phyloP scores from a whole-genome alignment of 2,113 vertebrate species.

The Leucoraja erinaceus region DNA sequence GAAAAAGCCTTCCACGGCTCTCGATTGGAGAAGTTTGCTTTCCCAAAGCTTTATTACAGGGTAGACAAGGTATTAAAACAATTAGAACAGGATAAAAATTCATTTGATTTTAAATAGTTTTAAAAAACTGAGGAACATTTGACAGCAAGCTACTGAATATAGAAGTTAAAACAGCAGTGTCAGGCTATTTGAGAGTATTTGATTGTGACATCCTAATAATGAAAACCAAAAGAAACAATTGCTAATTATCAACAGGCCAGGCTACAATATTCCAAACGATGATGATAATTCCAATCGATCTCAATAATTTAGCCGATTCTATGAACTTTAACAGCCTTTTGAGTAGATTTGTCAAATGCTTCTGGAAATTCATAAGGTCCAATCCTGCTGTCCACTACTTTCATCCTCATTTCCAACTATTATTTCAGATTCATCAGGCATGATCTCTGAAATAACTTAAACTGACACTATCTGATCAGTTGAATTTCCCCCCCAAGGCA shows the following conservation, averaged over 20 bases:
- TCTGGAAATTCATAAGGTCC: too few relatives aligned
- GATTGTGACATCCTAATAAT: not conserved
- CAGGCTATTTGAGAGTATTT: not conserved
- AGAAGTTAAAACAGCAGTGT: not conserved
- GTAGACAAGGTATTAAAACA: slow-evolving; percentile 2
- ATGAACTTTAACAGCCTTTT: too few relatives aligned
- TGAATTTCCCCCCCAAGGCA: too few relatives aligned
- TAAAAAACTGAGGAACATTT: not conserved
- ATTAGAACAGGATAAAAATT: not conserved
- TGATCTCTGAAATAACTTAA: too few relatives aligned
- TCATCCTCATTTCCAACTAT: too few relatives aligned
- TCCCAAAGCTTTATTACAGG: slow-evolving; percentile 74
- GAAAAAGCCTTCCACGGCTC: slow-evolving; percentile 83
- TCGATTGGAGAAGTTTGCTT: slow-evolving; percentile 84
- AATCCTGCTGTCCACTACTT: too few relatives aligned
- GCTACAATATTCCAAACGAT: not conserved
- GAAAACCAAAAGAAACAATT: not conserved
- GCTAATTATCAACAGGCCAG: not conserved
- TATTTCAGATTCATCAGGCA: too few relatives aligned
- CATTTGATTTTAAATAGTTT: not conserved
- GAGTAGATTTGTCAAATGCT: too few relatives aligned
- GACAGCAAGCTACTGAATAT: not conserved
- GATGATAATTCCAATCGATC: too few relatives aligned
- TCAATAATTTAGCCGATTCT: too few relatives aligned
- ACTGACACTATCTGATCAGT: too few relatives aligned